A percentile compares a stretch with the other conserved stretches of the same genome.
phyloP scores from a whole-genome alignment of 2,113 vertebrate species.

The Hypocryptadius cinnamomeus region DNA sequence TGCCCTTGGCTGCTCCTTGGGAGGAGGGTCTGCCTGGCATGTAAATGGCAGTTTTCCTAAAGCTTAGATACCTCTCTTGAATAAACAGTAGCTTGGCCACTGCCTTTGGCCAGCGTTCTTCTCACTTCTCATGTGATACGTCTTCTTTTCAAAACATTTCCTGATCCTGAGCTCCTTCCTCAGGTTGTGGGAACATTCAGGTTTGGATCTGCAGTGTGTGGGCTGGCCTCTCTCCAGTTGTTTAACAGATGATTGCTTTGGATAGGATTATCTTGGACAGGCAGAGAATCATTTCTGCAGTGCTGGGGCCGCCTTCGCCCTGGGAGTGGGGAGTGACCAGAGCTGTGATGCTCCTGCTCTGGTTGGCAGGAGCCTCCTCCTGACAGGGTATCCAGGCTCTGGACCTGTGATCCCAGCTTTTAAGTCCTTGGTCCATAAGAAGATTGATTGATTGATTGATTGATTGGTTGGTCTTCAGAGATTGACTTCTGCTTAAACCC shows the following conservation, averaged over 20 bases:
- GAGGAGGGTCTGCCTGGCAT: neutral
- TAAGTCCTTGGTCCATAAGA: neutral
- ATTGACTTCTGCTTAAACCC: neutral
- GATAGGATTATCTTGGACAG: conserved; percentile 42
- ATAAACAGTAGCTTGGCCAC: neutral
- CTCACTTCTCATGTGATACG: neutral
- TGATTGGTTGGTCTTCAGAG: neutral
- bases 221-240: conserved; percentile 23
- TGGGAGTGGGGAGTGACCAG: neutral
- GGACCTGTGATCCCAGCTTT: neutral
- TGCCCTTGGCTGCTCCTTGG: fast-evolving
- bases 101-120: neutral
- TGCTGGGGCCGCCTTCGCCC: neutral
- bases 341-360: neutral
- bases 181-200: conserved; percentile 35
- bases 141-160: neutral
- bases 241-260: conserved; percentile 38
- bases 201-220: neutral
- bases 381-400: neutral
- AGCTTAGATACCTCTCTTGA: neutral
- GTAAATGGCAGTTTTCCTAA: neutral
- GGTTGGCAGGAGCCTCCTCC: neutral
- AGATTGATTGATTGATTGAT: neutral
- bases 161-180: neutral
- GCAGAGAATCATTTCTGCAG: conserved; percentile 3